Base-by-base conservation (phyloP, 2,888 invertebrate genomes). In the Lochmaea crataegi region DNA sequence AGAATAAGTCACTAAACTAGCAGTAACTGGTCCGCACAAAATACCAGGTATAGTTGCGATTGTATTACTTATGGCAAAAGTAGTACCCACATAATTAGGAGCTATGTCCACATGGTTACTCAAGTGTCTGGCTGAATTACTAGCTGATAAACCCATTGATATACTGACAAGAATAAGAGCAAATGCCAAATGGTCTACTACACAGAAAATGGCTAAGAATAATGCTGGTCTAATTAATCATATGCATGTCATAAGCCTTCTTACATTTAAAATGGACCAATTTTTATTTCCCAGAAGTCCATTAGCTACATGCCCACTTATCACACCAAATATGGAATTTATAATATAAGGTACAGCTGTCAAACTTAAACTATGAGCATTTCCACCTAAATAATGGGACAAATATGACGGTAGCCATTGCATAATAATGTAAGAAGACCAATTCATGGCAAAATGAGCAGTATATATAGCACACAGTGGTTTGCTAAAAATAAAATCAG, bases 381-480 rank as follows among this genome's bases (percentile, higher is more conserved):
- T 90, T 2, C 91, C 93, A 22, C 91, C 91, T 51, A 94, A 87
- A 80, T 82, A 82, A 73, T 90, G 87, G 0, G 91, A 87, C 79
- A 94, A 85, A 83, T 94, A 94, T 1, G 93, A 93, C 4, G 94
- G 94, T 76, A 94, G 85, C 94, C 94, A 94, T 83, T 93, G 92
- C 93, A 94, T 93, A 79, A 94, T 92, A 76, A 93, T 93, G 82
- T 94, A 94, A 80, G 92, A 93, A 68, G 92, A 91, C 93, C 93
- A 94, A 85, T 94, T 94, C 94, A 94, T 94, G 41, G 92, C 90
- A 85, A 94, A 94, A 85, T 94, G 94, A 45, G 94, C 93, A 71
- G 91, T 89, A 81, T 94, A 94, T 77, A 93, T 89, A 6, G 93
- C 91, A 93, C 93, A 93, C 38, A 94, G 85, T 0, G 93, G 90